Conservation (phyloP, 2,113 vertebrate genomes). For the Rhinoderma darwinii region DNA sequence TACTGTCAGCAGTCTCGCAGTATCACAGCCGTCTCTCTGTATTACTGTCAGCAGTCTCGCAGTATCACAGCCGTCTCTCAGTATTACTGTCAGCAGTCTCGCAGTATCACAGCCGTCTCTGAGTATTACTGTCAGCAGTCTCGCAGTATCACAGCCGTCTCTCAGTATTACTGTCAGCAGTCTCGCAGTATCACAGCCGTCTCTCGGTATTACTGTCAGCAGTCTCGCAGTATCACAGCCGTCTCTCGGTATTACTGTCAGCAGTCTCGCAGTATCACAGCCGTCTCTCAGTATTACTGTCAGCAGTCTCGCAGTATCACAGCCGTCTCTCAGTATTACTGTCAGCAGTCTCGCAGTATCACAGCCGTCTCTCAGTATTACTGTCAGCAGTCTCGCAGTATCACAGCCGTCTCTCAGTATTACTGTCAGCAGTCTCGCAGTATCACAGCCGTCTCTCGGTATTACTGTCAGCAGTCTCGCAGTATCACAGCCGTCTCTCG, state of each 20-base stretch:
- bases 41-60: not conserved
- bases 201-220: no score
- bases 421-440: no score
- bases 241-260: not conserved
- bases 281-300: not conserved
- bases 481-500: not conserved
- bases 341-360: not conserved
- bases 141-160: not conserved
- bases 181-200: no score
- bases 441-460: no score
- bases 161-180: no score
- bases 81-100: not conserved
- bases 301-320: not conserved
- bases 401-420: not conserved
- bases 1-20: no score
- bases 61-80: not conserved
- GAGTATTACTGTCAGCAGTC: not conserved
- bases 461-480: no score
- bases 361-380: not conserved
- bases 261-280: no score
- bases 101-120: not conserved
- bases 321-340: not conserved
- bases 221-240: not conserved
- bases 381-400: not conserved
- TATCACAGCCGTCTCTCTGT: not conserved